phyloP scores from a whole-genome alignment of 2,797 vertebrate genomes.

The Hirundo rustica region DNA sequence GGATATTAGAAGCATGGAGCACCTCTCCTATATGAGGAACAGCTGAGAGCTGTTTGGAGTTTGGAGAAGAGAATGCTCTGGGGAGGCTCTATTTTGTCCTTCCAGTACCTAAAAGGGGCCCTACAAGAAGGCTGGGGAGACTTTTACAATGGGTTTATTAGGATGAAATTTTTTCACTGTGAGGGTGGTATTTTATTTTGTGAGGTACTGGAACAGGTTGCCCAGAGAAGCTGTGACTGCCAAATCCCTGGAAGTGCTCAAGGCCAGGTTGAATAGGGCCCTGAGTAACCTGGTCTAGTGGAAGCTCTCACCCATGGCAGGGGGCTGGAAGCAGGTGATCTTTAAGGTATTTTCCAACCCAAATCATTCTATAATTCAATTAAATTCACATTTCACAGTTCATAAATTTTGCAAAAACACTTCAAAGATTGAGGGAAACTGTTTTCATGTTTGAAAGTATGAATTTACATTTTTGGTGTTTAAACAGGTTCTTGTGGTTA shows the following conservation, averaged over 20 bases:
- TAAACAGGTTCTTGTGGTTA: neutral
- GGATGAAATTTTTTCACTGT: neutral
- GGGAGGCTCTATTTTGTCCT: neutral
- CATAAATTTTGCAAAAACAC: neutral
- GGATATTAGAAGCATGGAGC: neutral
- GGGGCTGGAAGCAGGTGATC: neutral
- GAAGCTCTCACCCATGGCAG: neutral
- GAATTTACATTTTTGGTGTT: neutral
- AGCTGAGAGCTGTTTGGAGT: neutral
- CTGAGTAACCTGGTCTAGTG: neutral
- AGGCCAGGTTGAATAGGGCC: neutral
- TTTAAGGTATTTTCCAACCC: neutral
- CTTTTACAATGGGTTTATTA: neutral
- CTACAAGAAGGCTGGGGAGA: neutral
- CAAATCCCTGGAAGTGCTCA: neutral
- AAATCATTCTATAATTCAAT: neutral
- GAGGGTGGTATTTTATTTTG: neutral
- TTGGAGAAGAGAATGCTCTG: neutral
- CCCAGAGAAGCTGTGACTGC: neutral
- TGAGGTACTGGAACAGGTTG: neutral
- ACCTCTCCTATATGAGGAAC: neutral
- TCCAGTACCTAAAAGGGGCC: neutral
- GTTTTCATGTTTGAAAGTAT: neutral
- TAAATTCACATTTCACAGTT: neutral
- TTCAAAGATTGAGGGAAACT: neutral